Conservation (phyloP, 2,888 invertebrate genomes). For the Priapulus caudatus region DNA sequence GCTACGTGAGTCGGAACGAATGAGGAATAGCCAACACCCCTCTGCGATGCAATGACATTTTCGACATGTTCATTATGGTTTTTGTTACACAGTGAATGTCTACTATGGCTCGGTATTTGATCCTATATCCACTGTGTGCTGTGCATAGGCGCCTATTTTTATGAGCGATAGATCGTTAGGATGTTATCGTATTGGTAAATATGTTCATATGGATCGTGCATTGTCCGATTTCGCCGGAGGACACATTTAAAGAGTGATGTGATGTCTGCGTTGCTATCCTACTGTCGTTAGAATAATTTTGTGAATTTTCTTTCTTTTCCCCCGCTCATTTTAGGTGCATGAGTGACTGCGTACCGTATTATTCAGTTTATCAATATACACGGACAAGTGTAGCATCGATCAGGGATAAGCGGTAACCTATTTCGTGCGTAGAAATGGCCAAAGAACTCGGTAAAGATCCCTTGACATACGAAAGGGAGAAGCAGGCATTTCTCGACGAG, state of each 20-base stretch:
- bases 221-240: too few relatives aligned
- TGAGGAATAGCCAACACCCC: too few relatives aligned
- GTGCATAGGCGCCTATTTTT: too few relatives aligned
- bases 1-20: too few relatives aligned
- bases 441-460: slow-evolving; percentile 55
- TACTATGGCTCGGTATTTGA: too few relatives aligned
- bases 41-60: neutral
- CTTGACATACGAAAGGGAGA: slow-evolving; percentile 61
- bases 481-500: slow-evolving; percentile 66
- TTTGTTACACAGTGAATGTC: too few relatives aligned
- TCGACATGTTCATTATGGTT: neutral
- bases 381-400: neutral
- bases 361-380: neutral
- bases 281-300: neutral
- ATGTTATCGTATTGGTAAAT: neutral
- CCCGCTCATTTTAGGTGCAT: too few relatives aligned
- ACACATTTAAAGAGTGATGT: neutral
- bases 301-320: too few relatives aligned
- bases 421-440: slow-evolving; percentile 43
- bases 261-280: neutral
- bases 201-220: neutral
- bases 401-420: neutral
- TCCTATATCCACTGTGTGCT: too few relatives aligned
- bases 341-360: neutral
- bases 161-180: too few relatives aligned